Conservation (phyloP, 2,888 invertebrate genomes). For the Noctua pronuba region DNA sequence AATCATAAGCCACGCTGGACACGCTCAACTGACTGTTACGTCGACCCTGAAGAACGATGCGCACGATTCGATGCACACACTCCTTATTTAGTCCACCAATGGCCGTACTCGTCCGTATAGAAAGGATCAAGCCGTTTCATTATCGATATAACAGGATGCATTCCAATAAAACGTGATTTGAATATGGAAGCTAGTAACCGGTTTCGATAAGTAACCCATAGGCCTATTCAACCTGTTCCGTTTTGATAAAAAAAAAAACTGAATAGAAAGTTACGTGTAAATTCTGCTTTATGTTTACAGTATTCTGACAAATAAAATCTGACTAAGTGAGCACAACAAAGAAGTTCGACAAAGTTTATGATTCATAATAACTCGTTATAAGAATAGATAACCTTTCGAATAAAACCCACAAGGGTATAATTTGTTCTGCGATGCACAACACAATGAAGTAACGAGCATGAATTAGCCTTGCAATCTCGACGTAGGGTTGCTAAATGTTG, state of each 20-base stretch:
- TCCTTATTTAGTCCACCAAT: conserved; percentile 78
- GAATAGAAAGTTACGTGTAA: conserved; percentile 13
- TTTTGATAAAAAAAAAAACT: conserved; percentile 1
- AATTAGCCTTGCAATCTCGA: conserved; percentile 58
- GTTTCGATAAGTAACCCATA: conserved; percentile 56
- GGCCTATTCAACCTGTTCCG: conserved; percentile 26
- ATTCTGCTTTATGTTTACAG: not conserved
- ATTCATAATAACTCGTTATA: conserved; percentile 32
- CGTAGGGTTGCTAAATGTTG: conserved; percentile 46
- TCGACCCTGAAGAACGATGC: conserved; percentile 77
- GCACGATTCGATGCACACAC: conserved; percentile 71
- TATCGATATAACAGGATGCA: conserved; percentile 73
- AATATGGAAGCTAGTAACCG: conserved; percentile 63
- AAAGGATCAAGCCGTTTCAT: conserved; percentile 71
- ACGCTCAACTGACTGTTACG: conserved; percentile 77
- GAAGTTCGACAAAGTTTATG: conserved; percentile 32
- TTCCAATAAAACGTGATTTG: conserved; percentile 73
- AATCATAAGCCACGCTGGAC: conserved; percentile 61
- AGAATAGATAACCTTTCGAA: conserved; percentile 48
- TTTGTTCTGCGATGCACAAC: conserved; percentile 65
- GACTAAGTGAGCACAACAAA: conserved; percentile 33
- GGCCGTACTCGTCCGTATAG: conserved; percentile 70
- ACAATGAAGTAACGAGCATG: conserved; percentile 53
- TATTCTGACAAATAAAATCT: conserved; percentile 3
- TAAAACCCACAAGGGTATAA: conserved; percentile 55